Conservation (phyloP, 2,888 invertebrate genomes). For the Drosophila koepferae region DNA sequence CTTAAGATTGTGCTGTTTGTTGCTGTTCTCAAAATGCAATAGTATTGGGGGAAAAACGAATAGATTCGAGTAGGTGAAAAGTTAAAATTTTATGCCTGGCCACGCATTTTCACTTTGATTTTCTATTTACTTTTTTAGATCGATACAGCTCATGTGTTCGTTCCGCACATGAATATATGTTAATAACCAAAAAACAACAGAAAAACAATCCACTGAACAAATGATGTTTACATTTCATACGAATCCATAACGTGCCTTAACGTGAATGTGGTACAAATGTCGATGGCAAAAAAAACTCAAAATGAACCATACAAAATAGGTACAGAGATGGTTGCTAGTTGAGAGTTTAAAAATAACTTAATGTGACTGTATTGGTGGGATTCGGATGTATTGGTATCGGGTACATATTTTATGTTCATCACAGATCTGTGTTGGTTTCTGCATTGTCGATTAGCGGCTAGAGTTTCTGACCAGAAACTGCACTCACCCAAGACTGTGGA, state of each 20-base stretch:
- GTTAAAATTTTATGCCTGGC: conserved; percentile 83
- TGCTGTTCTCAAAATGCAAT: conserved; percentile 36
- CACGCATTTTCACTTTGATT: conserved; percentile 83
- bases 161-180: conserved; percentile 33
- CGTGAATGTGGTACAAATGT: conserved; percentile 44
- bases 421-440: neutral
- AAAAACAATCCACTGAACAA: conserved; percentile 26
- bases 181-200: conserved; percentile 42
- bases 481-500: conserved; percentile 30
- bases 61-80: conserved; percentile 53
- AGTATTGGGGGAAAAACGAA: conserved; percentile 40
- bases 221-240: conserved; percentile 35
- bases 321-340: conserved; percentile 12
- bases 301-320: conserved; percentile 24
- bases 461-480: conserved; percentile 18
- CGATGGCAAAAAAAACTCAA: conserved; percentile 31
- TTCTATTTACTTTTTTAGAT: conserved; percentile 32
- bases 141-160: conserved; percentile 36
- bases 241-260: conserved; percentile 46
- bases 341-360: conserved; percentile 26
- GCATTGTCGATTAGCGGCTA: conserved; percentile 6
- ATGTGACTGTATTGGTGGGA: conserved; percentile 52
- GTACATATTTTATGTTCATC: conserved; percentile 34
- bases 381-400: conserved; percentile 44
- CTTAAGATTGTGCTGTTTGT: conserved; percentile 34